Evolutionary conservation across 2,113 vertebrate genomes (phyloP).

Genomic region (Burhinus oedicnemus): DNA sequence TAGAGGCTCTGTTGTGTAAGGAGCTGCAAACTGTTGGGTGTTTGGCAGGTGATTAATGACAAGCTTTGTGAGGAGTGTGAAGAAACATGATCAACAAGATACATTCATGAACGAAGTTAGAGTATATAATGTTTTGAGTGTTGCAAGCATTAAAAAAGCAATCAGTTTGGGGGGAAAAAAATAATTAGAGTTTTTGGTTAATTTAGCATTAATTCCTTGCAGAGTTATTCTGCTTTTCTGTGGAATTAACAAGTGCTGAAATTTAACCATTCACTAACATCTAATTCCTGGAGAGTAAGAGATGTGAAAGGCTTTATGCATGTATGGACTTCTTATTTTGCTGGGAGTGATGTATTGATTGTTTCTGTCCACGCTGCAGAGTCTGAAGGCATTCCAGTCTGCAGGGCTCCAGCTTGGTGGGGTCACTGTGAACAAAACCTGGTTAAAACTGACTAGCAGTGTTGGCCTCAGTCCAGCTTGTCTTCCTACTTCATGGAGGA

Average conservation of each 20-base stretch:
- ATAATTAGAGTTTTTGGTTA: neutral
- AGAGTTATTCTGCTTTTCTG: neutral
- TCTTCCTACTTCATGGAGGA: neutral
- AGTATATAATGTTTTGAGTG: neutral
- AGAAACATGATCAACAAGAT: neutral
- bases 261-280: neutral
- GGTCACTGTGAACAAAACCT: neutral
- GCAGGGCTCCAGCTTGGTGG: neutral
- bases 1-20: neutral
- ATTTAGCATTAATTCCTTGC: neutral
- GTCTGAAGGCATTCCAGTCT: neutral
- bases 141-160: neutral
- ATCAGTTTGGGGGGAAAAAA: neutral
- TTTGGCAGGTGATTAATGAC: constrained; percentile 13
- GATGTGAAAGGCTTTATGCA: neutral
- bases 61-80: neutral
- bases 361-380: neutral
- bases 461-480: neutral
- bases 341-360: neutral
- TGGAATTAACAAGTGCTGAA: neutral
- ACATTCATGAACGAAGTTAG: neutral
- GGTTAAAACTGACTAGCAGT: neutral
- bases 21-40: neutral
- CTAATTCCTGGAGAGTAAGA: constrained; percentile 2
- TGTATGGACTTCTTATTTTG: neutral